A percentile compares a stretch with the other conserved stretches of the same genome.
These are phyloP conservation scores for Equus przewalskii DNA, from an alignment of 2,113 vertebrate genomes.

Conservation along the genomic window DNA sequence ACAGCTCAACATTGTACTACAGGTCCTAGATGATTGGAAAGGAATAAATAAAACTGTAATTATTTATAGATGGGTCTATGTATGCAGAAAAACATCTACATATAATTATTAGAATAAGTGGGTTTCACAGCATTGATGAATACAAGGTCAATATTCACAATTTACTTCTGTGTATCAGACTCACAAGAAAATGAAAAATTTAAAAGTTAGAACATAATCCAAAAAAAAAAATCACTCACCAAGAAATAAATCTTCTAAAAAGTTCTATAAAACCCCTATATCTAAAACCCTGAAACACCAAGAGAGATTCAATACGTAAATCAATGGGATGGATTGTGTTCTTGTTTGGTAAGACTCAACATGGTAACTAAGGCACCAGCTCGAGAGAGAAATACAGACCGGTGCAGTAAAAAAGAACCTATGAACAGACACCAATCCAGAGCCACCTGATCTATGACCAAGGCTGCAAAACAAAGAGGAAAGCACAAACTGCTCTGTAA, in stretches of 20 bases:
- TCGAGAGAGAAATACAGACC: background rate
- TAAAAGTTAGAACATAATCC: background rate
- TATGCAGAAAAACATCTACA: background rate
- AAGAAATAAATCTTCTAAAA: background rate
- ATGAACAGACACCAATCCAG: background rate
- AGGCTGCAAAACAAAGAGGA: background rate
- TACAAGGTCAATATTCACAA: constrained; percentile 9
- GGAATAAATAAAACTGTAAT: background rate
- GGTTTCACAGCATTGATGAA: background rate
- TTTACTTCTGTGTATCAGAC: background rate
- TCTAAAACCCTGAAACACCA: background rate
- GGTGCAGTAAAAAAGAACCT: background rate
- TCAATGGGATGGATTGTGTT: background rate
- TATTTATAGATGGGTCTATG: background rate
- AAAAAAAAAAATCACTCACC: background rate
- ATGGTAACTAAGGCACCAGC: background rate
- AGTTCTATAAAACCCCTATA: background rate
- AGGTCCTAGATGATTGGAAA: background rate
- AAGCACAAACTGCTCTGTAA: background rate
- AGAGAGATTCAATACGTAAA: background rate
- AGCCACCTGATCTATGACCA: background rate
- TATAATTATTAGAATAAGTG: background rate
- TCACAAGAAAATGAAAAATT: background rate
- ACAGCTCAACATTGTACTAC: background rate
- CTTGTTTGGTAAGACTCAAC: background rate